Evolutionary conservation across 2,113 vertebrate species (phyloP), one percentile per base, ranked within the genome.

Genomic region (Chaetorhynchus papuensis): DNA sequence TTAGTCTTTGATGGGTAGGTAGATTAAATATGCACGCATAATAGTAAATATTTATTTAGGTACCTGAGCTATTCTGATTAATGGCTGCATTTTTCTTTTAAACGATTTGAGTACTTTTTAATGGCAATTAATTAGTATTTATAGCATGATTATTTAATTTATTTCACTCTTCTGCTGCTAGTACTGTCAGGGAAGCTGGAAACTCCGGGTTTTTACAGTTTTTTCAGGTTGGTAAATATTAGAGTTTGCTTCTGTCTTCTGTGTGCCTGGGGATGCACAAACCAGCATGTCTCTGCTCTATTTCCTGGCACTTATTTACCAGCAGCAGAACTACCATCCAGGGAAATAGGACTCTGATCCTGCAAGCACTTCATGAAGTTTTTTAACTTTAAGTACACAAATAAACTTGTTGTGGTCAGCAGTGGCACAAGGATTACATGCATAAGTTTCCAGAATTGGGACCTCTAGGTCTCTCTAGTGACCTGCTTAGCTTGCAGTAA

Each of bases 31-130:
- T 94, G 96, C 93, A 96, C 52, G 2, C 68, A 68, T 93, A 94
- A 90, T 86, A 96, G 96, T 96, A 97, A 96, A 96, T 96, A 96
- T 97, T 96, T 96, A 97, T 97, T 97, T 96, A 96, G 90, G 92
- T 96, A 96, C 93, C 93, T 96, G 94, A 96, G 76, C 92, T 95
- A 93, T 96, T 97, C 96, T 96, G 93, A 96, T 97, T 94, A 96
- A 94, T 97, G 94, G 93, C 64, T 96, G 93, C 92, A 96, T 96
- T 96, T 96, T 97, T 96, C 92, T 93, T 97, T 96, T 96, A 96
- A 96, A 94, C 18, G 60, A 93, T 96, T 96, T 94, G 83, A 96
- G 96, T 93, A 96, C 90, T 96, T 97, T 96, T 96, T 95, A 97
- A 96, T 96, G 95, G 79, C 92, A 96, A 93, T 97, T 96, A 96